Evolutionary conservation across 1,140 invertebrate genomes (phyloP).

Genomic region (Camponotus floridanus): DNA sequence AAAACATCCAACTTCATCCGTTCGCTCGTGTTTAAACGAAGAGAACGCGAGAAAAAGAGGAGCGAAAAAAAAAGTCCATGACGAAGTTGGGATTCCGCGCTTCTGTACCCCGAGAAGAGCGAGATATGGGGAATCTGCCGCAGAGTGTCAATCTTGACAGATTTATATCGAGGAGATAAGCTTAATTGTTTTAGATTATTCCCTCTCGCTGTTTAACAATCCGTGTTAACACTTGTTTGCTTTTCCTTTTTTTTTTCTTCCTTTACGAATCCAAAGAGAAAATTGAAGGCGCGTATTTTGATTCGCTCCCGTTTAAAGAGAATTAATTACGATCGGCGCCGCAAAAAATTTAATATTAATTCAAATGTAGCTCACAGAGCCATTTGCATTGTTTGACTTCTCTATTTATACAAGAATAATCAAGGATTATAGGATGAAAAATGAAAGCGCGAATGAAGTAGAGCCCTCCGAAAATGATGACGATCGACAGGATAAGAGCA

Average conservation of each 20-base stretch:
- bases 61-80: background rate
- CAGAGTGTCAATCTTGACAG: constrained; percentile 16
- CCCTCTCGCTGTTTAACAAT: background rate
- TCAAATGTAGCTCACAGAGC: background rate
- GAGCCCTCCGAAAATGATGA: too few species aligned
- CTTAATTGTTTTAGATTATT: background rate
- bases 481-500: background rate
- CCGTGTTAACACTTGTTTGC: background rate
- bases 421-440: background rate
- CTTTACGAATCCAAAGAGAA: background rate
- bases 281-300: background rate
- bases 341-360: background rate
- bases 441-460: background rate
- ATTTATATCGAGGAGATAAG: background rate
- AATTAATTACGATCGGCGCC: background rate
- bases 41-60: background rate
- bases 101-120: background rate
- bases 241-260: background rate
- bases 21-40: constrained; percentile 15
- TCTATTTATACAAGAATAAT: background rate
- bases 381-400: background rate
- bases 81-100: constrained; percentile 11
- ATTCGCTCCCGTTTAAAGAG: background rate
- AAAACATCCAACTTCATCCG: constrained; percentile 52
- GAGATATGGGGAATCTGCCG: background rate